Conservation (phyloP, 2,113 vertebrate species). For the Gavialis gangeticus region DNA sequence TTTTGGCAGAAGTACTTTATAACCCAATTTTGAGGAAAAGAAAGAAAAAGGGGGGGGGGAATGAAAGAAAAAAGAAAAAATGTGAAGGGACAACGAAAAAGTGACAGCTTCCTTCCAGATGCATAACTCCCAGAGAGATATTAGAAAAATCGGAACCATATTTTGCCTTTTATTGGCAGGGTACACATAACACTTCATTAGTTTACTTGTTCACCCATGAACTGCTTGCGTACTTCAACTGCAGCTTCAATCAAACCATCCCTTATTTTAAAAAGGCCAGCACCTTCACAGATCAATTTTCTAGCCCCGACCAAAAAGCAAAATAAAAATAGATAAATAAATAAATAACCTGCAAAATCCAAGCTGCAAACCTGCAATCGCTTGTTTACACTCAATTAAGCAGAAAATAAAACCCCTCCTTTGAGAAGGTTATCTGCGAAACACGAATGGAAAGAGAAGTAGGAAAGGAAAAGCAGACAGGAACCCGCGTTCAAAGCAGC, state of each 20-base stretch:
- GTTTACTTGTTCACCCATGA: constrained; percentile 68
- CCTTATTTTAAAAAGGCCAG: constrained; percentile 9
- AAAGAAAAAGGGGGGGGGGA: not conserved
- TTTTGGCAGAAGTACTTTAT: constrained; percentile 69
- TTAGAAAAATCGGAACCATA: constrained; percentile 59
- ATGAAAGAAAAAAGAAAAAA: not conserved
- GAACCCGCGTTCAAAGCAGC: constrained; percentile 32
- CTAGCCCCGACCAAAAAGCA: constrained; percentile 48
- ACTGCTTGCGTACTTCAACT: constrained; percentile 18
- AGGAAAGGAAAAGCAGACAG: constrained; percentile 27
- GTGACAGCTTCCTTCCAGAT: constrained; percentile 39
- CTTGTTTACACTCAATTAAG: constrained; percentile 80
- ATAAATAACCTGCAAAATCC: not conserved
- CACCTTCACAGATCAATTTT: constrained; percentile 59
- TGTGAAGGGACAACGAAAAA: not conserved
- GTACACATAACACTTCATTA: constrained; percentile 48
- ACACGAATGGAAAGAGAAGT: constrained; percentile 63
- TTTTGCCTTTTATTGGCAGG: constrained; percentile 61
- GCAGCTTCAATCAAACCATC: constrained; percentile 64
- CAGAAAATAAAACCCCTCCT: constrained; percentile 76
- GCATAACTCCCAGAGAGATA: constrained; percentile 62
- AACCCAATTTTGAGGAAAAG: constrained; percentile 63
- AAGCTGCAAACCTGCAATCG: constrained; percentile 68
- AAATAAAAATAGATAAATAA: constrained; percentile 17
- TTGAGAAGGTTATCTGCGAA: constrained; percentile 69